Percentiles rank a stretch among this genome's conserved stretches.
phyloP scores from a whole-genome alignment of 1,140 invertebrate genomes.

The Lasioglossum baleicum region DNA sequence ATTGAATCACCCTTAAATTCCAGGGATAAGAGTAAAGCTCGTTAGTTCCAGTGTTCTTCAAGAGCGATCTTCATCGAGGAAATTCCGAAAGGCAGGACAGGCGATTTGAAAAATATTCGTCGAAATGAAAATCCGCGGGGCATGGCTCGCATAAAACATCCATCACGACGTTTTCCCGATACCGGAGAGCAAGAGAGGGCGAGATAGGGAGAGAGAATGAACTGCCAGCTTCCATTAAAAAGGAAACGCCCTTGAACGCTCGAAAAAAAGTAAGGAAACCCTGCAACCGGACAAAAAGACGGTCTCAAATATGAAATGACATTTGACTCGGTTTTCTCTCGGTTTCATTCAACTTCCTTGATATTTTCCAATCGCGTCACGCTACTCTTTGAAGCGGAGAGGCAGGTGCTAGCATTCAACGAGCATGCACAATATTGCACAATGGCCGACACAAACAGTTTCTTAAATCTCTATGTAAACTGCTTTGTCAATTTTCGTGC shows the following conservation, averaged over 20 bases:
- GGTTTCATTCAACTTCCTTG: not conserved
- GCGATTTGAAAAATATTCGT: not conserved
- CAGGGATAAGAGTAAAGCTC: too few relatives aligned
- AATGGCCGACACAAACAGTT: not conserved
- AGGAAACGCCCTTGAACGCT: not conserved
- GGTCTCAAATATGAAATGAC: not conserved
- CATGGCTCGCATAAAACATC: not conserved
- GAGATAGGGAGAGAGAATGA: too few relatives aligned
- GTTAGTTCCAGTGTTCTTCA: too few relatives aligned
- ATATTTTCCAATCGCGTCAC: not conserved
- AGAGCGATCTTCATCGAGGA: too few relatives aligned
- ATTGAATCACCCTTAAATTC: too few relatives aligned
- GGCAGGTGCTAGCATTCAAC: not conserved
- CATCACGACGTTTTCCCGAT: not conserved
- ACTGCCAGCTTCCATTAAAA: not conserved
- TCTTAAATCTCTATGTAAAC: not conserved
- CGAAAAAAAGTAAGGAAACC: not conserved
- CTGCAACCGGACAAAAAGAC: not conserved
- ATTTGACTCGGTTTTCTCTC: not conserved
- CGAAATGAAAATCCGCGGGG: not conserved
- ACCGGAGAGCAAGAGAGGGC: too few relatives aligned
- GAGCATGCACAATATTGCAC: too few relatives aligned
- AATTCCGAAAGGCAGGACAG: too few relatives aligned
- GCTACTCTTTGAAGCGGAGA: not conserved
- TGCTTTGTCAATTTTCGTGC: not conserved